A percentile compares a stretch with the other conserved stretches of the same genome.
Conservation (phyloP, 1,140 invertebrate genomes). For the Cyclargus thomasi region DNA sequence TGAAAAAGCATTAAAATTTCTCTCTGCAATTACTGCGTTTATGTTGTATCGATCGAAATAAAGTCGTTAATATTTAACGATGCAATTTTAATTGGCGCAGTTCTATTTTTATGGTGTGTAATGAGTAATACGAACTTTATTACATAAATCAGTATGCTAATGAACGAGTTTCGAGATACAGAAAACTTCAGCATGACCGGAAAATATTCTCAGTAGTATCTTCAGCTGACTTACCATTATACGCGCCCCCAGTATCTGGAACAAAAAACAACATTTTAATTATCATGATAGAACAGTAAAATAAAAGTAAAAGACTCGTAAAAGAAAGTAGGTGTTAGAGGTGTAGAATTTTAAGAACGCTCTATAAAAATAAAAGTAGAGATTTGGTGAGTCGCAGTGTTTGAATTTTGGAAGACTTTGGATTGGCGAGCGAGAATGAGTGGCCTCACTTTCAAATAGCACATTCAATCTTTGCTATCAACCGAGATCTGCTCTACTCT, state of each 20-base stretch:
- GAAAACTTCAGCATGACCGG: background rate
- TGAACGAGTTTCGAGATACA: background rate
- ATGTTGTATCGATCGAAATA: background rate
- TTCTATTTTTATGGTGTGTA: background rate
- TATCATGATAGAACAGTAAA: background rate
- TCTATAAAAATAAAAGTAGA: too few relatives aligned
- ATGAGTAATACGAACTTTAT: background rate
- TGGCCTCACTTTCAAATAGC: too few relatives aligned
- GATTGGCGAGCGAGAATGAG: too few relatives aligned
- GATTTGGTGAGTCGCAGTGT: too few relatives aligned
- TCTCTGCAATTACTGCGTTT: background rate
- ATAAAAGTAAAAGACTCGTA: background rate
- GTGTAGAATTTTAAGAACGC: too few relatives aligned
- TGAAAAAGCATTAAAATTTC: background rate
- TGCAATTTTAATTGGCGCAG: background rate
- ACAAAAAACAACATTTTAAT: background rate
- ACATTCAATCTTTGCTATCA: too few relatives aligned
- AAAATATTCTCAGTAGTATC: background rate
- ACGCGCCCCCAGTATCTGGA: constrained; percentile 8
- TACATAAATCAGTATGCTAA: background rate
- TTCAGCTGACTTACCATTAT: background rate
- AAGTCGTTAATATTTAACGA: background rate
- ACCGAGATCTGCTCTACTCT: too few relatives aligned
- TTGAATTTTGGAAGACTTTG: too few relatives aligned
- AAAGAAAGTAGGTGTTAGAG: too few relatives aligned